Conservation (phyloP, 2,888 invertebrate genomes). For the Tuberolachnus salignus region DNA sequence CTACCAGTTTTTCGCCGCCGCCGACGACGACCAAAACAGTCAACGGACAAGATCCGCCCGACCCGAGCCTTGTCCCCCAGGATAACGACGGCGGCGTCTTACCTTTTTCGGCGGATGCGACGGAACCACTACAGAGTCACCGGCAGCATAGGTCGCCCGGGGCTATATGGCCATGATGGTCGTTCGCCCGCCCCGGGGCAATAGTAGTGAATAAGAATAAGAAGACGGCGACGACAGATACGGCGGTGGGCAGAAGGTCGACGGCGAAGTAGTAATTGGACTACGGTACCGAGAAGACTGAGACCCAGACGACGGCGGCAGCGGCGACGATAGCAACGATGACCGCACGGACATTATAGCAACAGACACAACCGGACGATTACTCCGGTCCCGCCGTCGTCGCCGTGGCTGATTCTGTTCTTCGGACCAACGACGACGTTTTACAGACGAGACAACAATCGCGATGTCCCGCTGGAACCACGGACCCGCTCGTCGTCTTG, state of each 20-base stretch:
- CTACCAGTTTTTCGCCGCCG: background rate
- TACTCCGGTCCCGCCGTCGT: slow-evolving; percentile 36
- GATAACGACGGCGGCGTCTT: background rate
- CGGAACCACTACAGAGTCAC: slow-evolving; percentile 4
- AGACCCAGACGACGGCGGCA: background rate
- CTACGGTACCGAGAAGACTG: slow-evolving; percentile 1
- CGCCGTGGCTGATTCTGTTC: background rate
- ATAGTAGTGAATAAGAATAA: background rate
- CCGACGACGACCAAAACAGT: background rate
- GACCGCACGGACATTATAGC: slow-evolving; percentile 41
- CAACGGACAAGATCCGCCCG: background rate
- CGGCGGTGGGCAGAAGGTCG: background rate
- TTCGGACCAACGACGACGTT: background rate
- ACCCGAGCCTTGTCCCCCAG: background rate
- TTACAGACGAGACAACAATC: too few species aligned
- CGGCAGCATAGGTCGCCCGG: background rate
- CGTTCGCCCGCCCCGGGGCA: slow-evolving; percentile 2
- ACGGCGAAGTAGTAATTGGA: background rate
- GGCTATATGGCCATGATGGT: slow-evolving; percentile 37
- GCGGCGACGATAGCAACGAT: slow-evolving; percentile 12
- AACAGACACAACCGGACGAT: slow-evolving; percentile 15
- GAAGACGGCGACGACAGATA: slow-evolving; percentile 1
- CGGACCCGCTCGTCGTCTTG: background rate
- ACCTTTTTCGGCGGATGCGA: slow-evolving; percentile 28
- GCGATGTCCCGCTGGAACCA: background rate